A percentile compares a stretch with the other conserved stretches of the same genome.
Evolutionary conservation across 2,797 vertebrate genomes (phyloP).

Genomic region (Megalops cyprinoides): DNA sequence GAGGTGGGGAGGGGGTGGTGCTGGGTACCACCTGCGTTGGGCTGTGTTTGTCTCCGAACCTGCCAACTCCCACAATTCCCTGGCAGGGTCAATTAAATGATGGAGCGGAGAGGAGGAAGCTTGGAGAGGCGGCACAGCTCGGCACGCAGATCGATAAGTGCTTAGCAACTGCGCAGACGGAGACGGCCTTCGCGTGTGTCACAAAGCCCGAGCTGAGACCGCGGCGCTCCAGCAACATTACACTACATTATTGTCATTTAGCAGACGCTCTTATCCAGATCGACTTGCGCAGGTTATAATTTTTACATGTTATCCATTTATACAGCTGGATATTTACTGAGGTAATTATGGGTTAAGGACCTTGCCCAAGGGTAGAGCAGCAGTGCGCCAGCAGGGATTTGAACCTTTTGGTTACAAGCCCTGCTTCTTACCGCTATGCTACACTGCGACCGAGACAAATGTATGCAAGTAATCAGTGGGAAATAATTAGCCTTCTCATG

Average conservation of each 20-base stretch:
- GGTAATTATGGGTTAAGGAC: no score
- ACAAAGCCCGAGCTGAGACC: neutral
- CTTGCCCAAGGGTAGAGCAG: no score
- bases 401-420: no score
- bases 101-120: constrained; percentile 24
- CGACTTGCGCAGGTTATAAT: no score
- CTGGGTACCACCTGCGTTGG: constrained; percentile 18
- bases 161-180: constrained; percentile 2
- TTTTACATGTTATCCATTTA: no score
- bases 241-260: no score
- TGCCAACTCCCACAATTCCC: constrained; percentile 22
- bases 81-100: constrained; percentile 34
- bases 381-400: no score
- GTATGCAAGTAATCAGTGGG: neutral
- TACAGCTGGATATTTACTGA: no score
- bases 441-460: no score
- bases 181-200: neutral
- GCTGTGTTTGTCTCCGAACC: constrained; percentile 24
- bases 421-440: no score
- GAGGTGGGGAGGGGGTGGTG: constrained; percentile 17
- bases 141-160: constrained; percentile 2
- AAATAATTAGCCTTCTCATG: constrained; percentile 13
- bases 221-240: no score
- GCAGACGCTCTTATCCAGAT: no score
- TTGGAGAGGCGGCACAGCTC: constrained; percentile 14